Conservation (phyloP, 1,140 invertebrate species). For the Melipona quadrifasciata region DNA sequence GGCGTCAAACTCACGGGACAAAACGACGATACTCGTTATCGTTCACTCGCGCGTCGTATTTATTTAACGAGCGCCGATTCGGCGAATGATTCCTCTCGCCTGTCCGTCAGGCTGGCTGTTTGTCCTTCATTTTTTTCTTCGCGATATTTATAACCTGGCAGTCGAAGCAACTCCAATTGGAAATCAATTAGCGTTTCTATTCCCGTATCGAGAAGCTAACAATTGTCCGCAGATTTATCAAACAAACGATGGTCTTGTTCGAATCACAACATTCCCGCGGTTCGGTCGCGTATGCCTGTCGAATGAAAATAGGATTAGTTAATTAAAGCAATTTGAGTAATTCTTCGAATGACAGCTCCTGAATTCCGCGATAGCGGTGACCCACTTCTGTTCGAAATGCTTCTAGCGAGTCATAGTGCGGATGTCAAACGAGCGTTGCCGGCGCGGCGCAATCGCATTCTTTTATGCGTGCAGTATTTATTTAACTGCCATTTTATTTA, state of each 20-base stretch:
- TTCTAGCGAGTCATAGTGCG: background rate
- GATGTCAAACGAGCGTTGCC: background rate
- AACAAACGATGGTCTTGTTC: conserved; percentile 59
- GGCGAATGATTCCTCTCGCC: background rate
- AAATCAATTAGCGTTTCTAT: background rate
- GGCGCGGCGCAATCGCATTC: background rate
- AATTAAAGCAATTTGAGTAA: conserved; percentile 62
- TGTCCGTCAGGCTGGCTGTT: background rate
- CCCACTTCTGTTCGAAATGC: conserved; percentile 17
- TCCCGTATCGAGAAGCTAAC: background rate
- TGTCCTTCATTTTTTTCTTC: background rate
- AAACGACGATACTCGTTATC: background rate
- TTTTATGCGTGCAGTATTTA: conserved; percentile 5
- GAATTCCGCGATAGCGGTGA: conserved; percentile 18
- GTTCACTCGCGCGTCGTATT: background rate
- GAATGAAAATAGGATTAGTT: conserved; percentile 69
- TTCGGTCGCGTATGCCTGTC: conserved; percentile 32
- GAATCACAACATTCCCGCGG: conserved; percentile 17
- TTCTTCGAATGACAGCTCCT: conserved; percentile 40
- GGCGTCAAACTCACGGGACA: background rate
- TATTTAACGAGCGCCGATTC: background rate
- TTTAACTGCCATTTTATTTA: conserved; percentile 9
- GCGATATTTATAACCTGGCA: background rate
- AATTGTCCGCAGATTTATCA: conserved; percentile 27
- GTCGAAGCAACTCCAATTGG: background rate